Base-by-base conservation (phyloP, 2,888 invertebrate species). In the Liposcelis brunnea region DNA sequence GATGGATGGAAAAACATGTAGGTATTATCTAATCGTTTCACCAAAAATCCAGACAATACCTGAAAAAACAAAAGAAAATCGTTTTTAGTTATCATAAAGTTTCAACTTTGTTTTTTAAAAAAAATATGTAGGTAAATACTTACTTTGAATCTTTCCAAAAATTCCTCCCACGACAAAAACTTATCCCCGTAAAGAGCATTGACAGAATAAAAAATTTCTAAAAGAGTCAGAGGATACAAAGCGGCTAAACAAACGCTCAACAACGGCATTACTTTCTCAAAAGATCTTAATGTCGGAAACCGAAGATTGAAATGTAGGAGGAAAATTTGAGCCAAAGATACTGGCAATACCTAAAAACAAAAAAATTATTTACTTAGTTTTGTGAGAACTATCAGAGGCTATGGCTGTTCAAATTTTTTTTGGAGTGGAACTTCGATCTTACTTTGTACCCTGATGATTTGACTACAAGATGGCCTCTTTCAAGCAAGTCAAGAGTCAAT, bases 1-100 rank as follows among this genome's bases (percentile, higher is more conserved):
- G 93, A 90, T 0, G 94, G 91, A 62, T 97, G 95, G 66, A 94
- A 93, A 65, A 94, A 91, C 87, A 94, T 91, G 66, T 86, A 91
- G 0, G 91, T 90, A 61, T 86, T 85, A 63, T 94, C 94, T 55
- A 84, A 72, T 44, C 93, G 74, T 61, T 86, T 86, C 46, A 91
- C 83, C 15, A 97, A 70, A 57, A 94, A 86, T 43, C 87, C 89
- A 44, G 83, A 75, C 31, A 95, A 71, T 49, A 80, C 69, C 68
- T 70, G 57, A 36, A 59, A 56, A 48, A 36, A 49, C 18, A 42
- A 43, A n/a, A n/a, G n/a, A 26, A 21, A 34, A 19, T 42, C 26
- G 31, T 12, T 16, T 44, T 48, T 14, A 34, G 16, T 21, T 11
- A 42, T 5, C 11, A 11, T 10, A 10, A n/a, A 37, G n/a, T 14